Conservation (phyloP, 1,140 invertebrate species). For the Campoletis sonorensis region DNA sequence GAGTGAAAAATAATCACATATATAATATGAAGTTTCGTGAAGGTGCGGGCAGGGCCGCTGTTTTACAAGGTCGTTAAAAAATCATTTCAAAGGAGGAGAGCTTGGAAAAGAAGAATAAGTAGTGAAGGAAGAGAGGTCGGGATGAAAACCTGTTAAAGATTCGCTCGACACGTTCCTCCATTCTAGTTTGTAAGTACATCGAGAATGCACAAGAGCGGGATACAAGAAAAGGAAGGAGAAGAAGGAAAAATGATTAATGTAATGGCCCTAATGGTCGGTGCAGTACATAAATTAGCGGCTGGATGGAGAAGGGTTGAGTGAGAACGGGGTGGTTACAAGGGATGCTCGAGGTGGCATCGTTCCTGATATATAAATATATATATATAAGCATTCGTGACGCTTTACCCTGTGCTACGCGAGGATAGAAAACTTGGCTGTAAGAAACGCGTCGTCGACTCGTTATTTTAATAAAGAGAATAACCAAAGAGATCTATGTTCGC, state of each 20-base stretch:
- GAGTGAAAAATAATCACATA: constrained; percentile 18
- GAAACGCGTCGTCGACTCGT: constrained; percentile 35
- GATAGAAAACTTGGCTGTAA: constrained; percentile 25
- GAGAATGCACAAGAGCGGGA: constrained; percentile 12
- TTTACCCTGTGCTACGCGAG: background rate
- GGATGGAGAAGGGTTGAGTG: constrained; percentile 1
- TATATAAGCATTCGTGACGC: background rate
- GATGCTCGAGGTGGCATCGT: constrained; percentile 14
- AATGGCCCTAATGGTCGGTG: constrained; percentile 46
- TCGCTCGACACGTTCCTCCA: constrained; percentile 34
- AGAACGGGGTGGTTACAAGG: background rate
- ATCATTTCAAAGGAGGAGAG: constrained; percentile 25
- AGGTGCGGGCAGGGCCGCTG: constrained; percentile 13
- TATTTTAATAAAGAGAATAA: constrained; percentile 47
- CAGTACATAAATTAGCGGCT: constrained; percentile 46
- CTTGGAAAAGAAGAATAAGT: constrained; percentile 1
- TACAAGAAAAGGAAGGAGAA: constrained; percentile 1
- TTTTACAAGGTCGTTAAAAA: constrained; percentile 44
- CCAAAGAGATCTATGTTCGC: background rate
- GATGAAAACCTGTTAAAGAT: constrained; percentile 48
- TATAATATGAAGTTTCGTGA: background rate
- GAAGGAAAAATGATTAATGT: constrained; percentile 46
- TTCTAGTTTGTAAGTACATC: constrained; percentile 2
- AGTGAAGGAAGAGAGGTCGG: background rate
- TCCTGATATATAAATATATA: background rate